Base-by-base conservation (phyloP, 2,797 vertebrate genomes). In the Pangasius mekongensis region DNA sequence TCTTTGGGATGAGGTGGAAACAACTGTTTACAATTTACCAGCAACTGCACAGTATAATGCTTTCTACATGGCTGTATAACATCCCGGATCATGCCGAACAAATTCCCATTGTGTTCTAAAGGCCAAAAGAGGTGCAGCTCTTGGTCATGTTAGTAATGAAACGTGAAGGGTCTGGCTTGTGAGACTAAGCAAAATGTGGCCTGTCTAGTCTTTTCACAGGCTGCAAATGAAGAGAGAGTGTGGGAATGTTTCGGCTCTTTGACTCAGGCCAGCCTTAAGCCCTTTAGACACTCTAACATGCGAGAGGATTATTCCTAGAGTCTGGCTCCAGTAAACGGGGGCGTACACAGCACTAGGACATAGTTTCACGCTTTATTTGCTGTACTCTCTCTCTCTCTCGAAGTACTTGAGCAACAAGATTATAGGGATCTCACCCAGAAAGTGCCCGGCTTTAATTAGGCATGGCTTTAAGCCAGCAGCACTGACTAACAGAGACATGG, bases 331-430 rank as follows among this genome's bases (percentile, higher is more conserved):
- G 47, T 30, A 39, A 16, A 27, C 47, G 86, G 82, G 82, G 71
- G n/a, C 7, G 43, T 56, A 20, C 43, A 30, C 36, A 76, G 39
- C 86, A n/a, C 67, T 52, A 49, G 54, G 39, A 67, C 86, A 13
- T 58, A 16, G 43, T 74, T 73, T 83, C 80, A 83, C 10, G 14
- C 69, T 76, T 66, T 76, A 49, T 87, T 81, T 81, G 33, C 77
- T 54, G 54, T 24, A 27, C 18, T 27, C 39, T 43, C 43, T 24
- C 39, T 76, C 11, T 67, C 16, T 20, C 33, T 36, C 0, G 43
- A 66, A 76, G 22, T 73, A 20, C 56, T 64, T 39, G 52, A 88
- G 47, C 36, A 30, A 60, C 43, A 67, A 84, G 71, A 87, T 83
- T 78, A 87, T 80, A 39, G 52, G 1, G 22, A 33, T 83, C 56